Evolutionary conservation across 2,113 vertebrate species (phyloP), one percentile per base, ranked within the genome.

Genomic region (Cinclus mexicanus): DNA sequence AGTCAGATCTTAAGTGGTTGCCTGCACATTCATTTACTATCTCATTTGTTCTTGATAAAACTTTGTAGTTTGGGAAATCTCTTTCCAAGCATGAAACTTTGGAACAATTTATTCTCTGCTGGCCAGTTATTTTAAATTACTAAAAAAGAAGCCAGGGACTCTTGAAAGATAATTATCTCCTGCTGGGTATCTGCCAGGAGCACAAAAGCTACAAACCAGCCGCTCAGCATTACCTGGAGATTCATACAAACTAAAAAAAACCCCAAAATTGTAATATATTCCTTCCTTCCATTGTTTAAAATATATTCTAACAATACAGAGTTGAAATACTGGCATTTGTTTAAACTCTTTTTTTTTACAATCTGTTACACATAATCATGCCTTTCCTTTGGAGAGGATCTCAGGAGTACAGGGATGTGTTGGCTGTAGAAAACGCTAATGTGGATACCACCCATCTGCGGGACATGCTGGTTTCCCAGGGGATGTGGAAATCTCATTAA

Each of bases 101-200:
- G 82, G 91, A 93, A 83, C 33, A 47, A 67, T 41, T 88, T 91
- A 33, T 85, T 76, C 52, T 91, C 42, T 86, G 23, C 44, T 56
- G 64, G 79, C 37, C 35, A 44, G 47, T 67, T 90, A 57, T 46
- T 91, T 64, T 46, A 65, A 83, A 42, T 70, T 67, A 41, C 39
- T 77, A 47, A 77, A 90, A 85, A 70, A 67, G 63, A 93, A 86
- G 67, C 56, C 85, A 96, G 46, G 28, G 46, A 24, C 50, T 72
- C 87, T 88, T 93, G 59, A 95, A 93, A 95, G 63, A 70, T 83
- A 95, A 93, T 93, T 95, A 85, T 88, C 68, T 97, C 86, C 75
- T 57, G 16, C 75, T 92, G 90, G 33, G 28, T 79, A 83, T 83
- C 76, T 88, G 87, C 82, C 35, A 72, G 81, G 35, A 93, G 41